Conservation (phyloP, 2,797 vertebrate genomes). For the Rhinoraja longicauda region DNA sequence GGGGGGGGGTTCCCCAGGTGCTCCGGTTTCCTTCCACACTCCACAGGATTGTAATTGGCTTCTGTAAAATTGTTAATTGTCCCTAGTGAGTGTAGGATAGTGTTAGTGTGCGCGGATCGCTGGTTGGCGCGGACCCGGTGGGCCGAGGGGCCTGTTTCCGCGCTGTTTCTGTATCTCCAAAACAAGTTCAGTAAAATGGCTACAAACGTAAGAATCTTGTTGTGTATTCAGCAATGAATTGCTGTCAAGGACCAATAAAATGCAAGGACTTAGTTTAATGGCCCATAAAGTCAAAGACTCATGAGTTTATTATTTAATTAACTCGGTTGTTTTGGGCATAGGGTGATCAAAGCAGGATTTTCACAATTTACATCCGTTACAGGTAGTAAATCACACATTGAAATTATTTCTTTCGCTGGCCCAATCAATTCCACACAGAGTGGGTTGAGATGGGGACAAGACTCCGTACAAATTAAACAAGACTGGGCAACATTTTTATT, state of each 20-base stretch:
- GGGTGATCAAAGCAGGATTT: not conserved
- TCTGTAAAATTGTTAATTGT: too few species aligned
- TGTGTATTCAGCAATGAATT: not conserved
- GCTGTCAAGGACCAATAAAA: constrained; percentile 15
- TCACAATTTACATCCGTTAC: not conserved
- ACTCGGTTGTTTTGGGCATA: constrained; percentile 14
- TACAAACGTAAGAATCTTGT: not conserved
- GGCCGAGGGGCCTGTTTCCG: too few species aligned
- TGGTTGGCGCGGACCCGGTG: too few species aligned
- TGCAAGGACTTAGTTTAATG: constrained; percentile 14
- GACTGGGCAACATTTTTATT: not conserved
- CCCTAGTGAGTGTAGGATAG: too few species aligned
- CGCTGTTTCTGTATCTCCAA: too few species aligned
- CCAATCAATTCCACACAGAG: not conserved
- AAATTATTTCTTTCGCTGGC: not conserved
- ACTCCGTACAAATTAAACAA: not conserved
- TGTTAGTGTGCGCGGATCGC: too few species aligned
- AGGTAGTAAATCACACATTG: not conserved
- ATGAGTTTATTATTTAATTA: constrained; percentile 33
- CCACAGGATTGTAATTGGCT: too few species aligned
- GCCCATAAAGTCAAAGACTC: not conserved
- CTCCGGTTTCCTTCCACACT: too few species aligned
- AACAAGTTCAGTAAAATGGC: not conserved
- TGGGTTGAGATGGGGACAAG: not conserved
- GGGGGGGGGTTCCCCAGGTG: too few species aligned